A percentile compares a stretch with the other conserved stretches of the same genome.
Evolutionary conservation across 2,888 invertebrate genomes (phyloP).

Genomic region (Venusia cambrica): DNA sequence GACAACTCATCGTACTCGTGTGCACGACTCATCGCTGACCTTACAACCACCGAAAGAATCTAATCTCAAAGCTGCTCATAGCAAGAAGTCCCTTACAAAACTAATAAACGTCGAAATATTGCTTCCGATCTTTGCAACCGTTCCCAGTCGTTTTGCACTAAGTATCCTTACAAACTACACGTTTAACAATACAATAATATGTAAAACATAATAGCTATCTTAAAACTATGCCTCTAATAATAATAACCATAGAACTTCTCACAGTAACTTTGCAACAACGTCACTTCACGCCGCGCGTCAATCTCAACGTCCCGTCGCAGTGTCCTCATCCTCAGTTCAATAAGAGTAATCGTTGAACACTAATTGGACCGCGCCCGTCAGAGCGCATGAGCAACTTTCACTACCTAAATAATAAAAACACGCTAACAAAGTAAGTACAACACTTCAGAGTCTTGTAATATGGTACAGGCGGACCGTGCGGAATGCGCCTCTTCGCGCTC

Average conservation of each 20-base stretch:
- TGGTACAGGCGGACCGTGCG: constrained; percentile 64
- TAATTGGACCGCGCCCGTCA: constrained; percentile 74
- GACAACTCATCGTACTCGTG: constrained; percentile 32
- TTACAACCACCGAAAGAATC: constrained; percentile 30
- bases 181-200: constrained; percentile 72
- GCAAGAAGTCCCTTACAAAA: constrained; percentile 28
- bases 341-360: constrained; percentile 70
- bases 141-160: constrained; percentile 79
- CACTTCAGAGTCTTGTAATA: constrained; percentile 56
- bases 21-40: constrained; percentile 27
- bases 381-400: constrained; percentile 79
- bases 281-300: constrained; percentile 44
- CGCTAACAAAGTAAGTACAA: constrained; percentile 74
- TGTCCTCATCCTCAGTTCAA: constrained; percentile 62
- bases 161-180: constrained; percentile 64
- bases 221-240: constrained; percentile 67
- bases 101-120: constrained; percentile 40
- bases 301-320: constrained; percentile 50
- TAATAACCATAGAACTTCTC: constrained; percentile 57
- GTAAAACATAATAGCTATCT: constrained; percentile 66
- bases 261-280: constrained; percentile 42
- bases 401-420: constrained; percentile 74
- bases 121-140: constrained; percentile 57
- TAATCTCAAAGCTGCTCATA: constrained; percentile 40
- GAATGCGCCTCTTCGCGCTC: constrained; percentile 50